Evolutionary conservation across 2,888 invertebrate species (phyloP), one percentile per base, ranked within the genome.

Genomic region (Mythimna vitellina): DNA sequence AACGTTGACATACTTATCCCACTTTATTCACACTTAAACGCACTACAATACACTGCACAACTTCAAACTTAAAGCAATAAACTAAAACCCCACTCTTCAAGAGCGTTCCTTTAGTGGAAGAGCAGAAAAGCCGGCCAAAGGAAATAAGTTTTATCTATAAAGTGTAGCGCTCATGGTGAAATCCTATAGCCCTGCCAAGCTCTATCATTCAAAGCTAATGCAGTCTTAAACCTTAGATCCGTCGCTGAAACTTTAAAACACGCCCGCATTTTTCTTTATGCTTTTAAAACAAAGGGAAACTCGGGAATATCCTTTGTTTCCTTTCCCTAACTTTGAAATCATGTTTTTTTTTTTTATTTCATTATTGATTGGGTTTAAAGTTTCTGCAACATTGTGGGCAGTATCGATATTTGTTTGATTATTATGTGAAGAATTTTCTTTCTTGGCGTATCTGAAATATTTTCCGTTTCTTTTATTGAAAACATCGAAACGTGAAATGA

Each of bases 211-310:
- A 65, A 70, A 82, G 80, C 86, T 78, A 85, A 87, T 85, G 70
- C 84, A 80, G 84, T 81, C 86, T 86, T 82, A 76, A 86, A 83
- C 82, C 83, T 84, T 65, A 58, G 86, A 92, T 91, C 90, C 91
- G 78, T 82, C 86, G 87, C 76, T 87, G 87, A 89, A 86, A 89
- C 89, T 88, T 89, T 88, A 86, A 88, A 89, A 88, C 89, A 89
- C 88, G 89, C 85, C 76, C 84, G 83, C 84, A 86, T 86, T 88
- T 86, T 88, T 79, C 83, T 82, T 76, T 82, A 78, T 82, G 80
- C 79, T 80, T 86, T 85, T 82, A 87, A 88, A 86, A 87, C 82
- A 88, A 89, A 75, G 84, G 67, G 77, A 79, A 79, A 76, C 80
- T 77, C 29, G 68, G 68, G 73, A 82, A 84, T 68, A 82, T 82